Percentiles rank a stretch among this genome's conserved stretches.
These are phyloP conservation scores for Oryzias woworae DNA, from an alignment of 2,113 vertebrate genomes.

Conservation along the genomic window DNA sequence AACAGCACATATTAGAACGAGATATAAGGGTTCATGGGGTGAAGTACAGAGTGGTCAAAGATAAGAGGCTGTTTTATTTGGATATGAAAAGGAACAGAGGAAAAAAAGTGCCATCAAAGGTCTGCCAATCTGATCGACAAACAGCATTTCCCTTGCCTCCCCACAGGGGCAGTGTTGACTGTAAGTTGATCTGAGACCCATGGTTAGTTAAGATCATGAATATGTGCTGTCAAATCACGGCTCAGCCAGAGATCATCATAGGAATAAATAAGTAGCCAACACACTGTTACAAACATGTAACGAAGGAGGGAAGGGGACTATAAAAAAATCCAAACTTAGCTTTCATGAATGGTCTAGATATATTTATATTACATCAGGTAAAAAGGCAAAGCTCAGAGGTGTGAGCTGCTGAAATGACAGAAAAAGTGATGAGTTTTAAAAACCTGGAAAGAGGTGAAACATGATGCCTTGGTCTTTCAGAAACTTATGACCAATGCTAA, in stretches of 20 bases:
- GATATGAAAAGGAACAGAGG: conserved; percentile 61
- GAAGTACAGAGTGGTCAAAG: conserved; percentile 47
- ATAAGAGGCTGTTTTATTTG: conserved; percentile 55
- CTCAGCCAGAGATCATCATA: conserved; percentile 44
- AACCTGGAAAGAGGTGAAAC: conserved; percentile 28
- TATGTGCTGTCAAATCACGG: conserved; percentile 50
- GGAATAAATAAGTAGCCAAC: conserved; percentile 56
- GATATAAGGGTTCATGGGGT: conserved; percentile 53
- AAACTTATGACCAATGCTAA: conserved; percentile 39
- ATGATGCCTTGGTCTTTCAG: conserved; percentile 30
- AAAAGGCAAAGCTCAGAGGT: conserved; percentile 45
- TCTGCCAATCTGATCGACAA: conserved; percentile 55
- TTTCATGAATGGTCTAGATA: conserved; percentile 30
- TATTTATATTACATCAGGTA: conserved; percentile 12
- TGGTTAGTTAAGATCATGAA: conserved; percentile 52
- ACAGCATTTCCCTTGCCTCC: conserved; percentile 68
- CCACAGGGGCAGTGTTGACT: conserved; percentile 71
- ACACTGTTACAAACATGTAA: conserved; percentile 54
- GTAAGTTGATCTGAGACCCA: conserved; percentile 37
- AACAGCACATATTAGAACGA: conserved; percentile 58
- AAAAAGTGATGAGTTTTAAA: conserved; percentile 42
- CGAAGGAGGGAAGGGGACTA: conserved; percentile 42
- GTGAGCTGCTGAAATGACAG: conserved; percentile 18
- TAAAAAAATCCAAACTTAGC: conserved; percentile 33
- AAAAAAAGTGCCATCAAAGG: conserved; percentile 38